Conservation (phyloP, 2,797 vertebrate genomes). For the Leptatherina wallacei region DNA sequence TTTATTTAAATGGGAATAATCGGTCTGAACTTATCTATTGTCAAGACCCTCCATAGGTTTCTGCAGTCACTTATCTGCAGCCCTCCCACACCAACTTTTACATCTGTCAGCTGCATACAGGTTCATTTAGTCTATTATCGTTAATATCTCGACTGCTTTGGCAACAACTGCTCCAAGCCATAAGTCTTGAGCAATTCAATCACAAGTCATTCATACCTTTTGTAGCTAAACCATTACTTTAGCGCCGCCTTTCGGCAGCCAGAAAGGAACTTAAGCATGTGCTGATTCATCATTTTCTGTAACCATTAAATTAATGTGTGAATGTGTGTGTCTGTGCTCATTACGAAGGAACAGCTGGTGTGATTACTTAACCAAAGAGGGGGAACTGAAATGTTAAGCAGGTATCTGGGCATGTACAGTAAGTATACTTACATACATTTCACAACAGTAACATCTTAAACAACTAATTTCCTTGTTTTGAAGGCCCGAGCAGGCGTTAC, state of each 20-base stretch:
- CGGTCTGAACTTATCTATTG: constrained; percentile 21
- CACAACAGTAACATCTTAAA: constrained; percentile 54
- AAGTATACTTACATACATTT: constrained; percentile 66
- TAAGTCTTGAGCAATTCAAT: constrained; percentile 4
- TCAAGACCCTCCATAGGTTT: constrained; percentile 21
- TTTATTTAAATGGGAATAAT: constrained; percentile 17
- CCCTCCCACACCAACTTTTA: constrained; percentile 8
- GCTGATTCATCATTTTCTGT: constrained; percentile 16
- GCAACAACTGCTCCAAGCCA: constrained; percentile 6
- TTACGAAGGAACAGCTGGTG: constrained; percentile 6
- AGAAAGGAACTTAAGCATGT: constrained; percentile 4
- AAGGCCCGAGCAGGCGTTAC: constrained; percentile 81
- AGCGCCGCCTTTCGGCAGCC: not conserved
- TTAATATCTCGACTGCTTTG: not conserved
- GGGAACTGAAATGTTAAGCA: constrained; percentile 28
- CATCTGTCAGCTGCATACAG: constrained; percentile 10
- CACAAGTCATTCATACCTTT: not conserved
- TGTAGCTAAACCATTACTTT: not conserved
- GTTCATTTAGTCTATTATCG: not conserved
- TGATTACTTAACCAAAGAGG: constrained; percentile 24
- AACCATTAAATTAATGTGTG: constrained; percentile 2
- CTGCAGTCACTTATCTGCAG: not conserved
- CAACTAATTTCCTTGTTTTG: constrained; percentile 63
- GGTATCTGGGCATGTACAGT: constrained; percentile 30
- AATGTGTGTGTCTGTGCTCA: constrained; percentile 15